Conservation (phyloP, 2,797 vertebrate species). For the Muscicapa striata region DNA sequence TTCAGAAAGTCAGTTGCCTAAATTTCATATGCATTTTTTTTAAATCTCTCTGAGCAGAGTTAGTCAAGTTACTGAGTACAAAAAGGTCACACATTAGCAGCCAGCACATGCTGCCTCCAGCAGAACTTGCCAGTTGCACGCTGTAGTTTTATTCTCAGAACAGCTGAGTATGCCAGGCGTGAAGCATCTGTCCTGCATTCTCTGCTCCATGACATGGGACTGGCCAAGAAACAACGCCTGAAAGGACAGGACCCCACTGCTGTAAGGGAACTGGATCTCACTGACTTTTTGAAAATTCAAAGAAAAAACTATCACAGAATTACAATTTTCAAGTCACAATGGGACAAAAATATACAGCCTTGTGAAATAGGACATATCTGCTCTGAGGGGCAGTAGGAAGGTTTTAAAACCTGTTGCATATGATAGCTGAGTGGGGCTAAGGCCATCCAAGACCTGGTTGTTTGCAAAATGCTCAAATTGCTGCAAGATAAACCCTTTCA, state of each 20-base stretch:
- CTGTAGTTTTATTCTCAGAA: constrained; percentile 66
- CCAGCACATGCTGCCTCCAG: constrained; percentile 40
- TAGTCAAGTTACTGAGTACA: constrained; percentile 27
- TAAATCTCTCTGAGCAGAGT: neutral
- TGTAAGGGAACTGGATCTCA: neutral
- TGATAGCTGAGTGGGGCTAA: neutral
- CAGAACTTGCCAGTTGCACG: constrained; percentile 20
- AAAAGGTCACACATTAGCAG: constrained; percentile 51
- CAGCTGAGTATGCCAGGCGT: constrained; percentile 69
- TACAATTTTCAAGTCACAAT: neutral
- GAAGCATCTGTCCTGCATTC: constrained; percentile 71
- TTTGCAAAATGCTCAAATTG: neutral
- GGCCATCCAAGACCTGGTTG: neutral
- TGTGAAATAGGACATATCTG: neutral
- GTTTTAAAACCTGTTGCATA: neutral
- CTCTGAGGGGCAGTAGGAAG: neutral
- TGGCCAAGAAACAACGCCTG: neutral
- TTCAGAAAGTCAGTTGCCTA: neutral
- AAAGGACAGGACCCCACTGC: neutral
- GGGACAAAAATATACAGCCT: neutral
- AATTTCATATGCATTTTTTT: neutral
- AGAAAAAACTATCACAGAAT: neutral
- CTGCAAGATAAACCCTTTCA: neutral
- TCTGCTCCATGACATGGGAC: constrained; percentile 6
- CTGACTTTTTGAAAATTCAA: neutral